Evolutionary conservation across 2,797 vertebrate genomes (phyloP).

Genomic region (Rhinoraja longicauda): DNA sequence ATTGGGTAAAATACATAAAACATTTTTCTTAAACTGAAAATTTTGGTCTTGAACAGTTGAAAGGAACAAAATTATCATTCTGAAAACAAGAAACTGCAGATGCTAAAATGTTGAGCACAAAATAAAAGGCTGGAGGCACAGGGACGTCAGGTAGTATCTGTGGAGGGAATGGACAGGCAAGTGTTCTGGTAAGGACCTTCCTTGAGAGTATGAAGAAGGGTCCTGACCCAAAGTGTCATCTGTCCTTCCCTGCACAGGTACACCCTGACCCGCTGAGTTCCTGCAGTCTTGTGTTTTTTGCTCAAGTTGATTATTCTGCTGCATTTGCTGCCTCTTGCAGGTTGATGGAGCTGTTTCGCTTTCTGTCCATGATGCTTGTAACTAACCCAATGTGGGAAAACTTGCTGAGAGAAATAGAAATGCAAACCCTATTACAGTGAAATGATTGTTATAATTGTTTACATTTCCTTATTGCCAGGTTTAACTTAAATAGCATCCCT

Average conservation of each 20-base stretch:
- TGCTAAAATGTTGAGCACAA: too few relatives aligned
- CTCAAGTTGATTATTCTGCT: too few relatives aligned
- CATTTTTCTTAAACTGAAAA: neutral
- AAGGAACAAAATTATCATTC: neutral
- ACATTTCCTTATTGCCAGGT: neutral
- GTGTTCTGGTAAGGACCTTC: too few relatives aligned
- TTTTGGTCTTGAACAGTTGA: too few relatives aligned
- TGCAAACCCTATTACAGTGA: neutral
- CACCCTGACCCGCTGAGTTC: too few relatives aligned
- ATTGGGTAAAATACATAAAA: neutral
- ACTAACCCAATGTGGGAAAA: neutral
- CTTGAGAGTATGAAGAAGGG: too few relatives aligned
- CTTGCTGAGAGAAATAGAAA: neutral
- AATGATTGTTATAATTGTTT: slow-evolving; percentile 4
- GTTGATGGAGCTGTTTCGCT: slow-evolving; percentile 35
- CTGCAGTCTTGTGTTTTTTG: neutral
- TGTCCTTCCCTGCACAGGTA: too few relatives aligned
- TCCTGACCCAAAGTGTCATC: too few relatives aligned
- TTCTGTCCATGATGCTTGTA: neutral
- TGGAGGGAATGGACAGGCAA: too few relatives aligned
- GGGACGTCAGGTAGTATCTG: too few relatives aligned
- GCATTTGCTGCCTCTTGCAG: neutral
- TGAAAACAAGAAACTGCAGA: neutral
- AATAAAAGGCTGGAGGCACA: too few relatives aligned
- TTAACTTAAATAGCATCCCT: too few relatives aligned